Evolutionary conservation across 2,888 invertebrate genomes (phyloP).

Genomic region (Melangyna quadrimaculata): DNA sequence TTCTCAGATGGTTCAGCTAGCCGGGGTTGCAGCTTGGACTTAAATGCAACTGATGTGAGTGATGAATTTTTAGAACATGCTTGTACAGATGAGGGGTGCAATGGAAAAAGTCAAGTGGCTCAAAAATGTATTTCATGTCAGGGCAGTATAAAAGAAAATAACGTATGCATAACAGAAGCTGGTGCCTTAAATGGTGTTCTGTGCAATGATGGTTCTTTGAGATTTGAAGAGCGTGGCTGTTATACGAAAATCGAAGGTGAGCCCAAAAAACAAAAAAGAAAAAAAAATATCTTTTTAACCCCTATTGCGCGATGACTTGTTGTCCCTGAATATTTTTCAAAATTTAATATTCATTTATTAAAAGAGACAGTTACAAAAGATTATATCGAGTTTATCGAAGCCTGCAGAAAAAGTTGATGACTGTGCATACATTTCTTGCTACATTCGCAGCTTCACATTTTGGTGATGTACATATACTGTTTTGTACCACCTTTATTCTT

Average conservation of each 20-base stretch:
- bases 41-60: not conserved
- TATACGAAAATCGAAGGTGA: conserved; percentile 58
- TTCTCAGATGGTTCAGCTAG: conserved; percentile 47
- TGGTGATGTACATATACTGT: no score
- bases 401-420: no score
- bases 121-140: conserved; percentile 52
- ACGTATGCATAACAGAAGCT: not conserved
- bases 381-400: no score
- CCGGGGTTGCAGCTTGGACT: conserved; percentile 72
- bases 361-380: no score
- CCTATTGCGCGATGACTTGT: no score
- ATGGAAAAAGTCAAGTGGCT: conserved; percentile 24
- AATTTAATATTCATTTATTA: no score
- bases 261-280: not conserved
- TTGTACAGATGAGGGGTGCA: conserved; percentile 39
- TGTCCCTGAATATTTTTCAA: no score
- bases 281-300: not conserved
- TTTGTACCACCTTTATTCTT: no score
- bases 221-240: conserved; percentile 58
- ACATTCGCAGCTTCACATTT: no score
- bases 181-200: not conserved
- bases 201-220: conserved; percentile 10
- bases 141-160: not conserved
- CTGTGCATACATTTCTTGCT: no score
- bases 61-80: conserved; percentile 9